Percentiles rank a stretch among this genome's conserved stretches.
Evolutionary conservation across 2,797 vertebrate species (phyloP).

Genomic region (Gallinago stenura): DNA sequence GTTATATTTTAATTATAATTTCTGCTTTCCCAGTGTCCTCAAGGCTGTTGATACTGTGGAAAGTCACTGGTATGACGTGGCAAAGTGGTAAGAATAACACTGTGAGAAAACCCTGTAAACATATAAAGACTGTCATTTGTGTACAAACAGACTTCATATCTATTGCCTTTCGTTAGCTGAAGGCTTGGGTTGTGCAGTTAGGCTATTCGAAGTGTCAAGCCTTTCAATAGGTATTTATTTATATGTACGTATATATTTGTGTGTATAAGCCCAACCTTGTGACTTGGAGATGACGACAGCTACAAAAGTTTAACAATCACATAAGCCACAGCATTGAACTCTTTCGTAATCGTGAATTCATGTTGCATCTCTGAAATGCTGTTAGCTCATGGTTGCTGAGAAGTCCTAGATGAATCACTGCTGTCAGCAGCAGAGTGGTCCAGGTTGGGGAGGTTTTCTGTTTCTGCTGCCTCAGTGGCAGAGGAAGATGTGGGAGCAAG

Average conservation of each 20-base stretch:
- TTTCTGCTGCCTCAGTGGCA: background rate
- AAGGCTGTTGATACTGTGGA: background rate
- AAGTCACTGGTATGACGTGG: background rate
- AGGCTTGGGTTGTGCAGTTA: background rate
- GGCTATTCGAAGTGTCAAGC: background rate
- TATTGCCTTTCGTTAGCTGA: background rate
- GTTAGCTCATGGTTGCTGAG: background rate
- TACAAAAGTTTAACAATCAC: background rate
- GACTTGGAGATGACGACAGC: background rate
- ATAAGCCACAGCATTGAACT: background rate
- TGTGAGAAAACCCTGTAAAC: background rate
- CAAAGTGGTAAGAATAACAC: background rate
- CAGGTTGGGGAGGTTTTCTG: background rate
- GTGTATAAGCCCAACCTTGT: background rate
- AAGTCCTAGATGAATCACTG: background rate
- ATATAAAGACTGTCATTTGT: background rate
- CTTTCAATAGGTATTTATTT: background rate
- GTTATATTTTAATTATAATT: slow-evolving; percentile 18
- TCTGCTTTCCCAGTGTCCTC: background rate
- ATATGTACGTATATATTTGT: fast-evolving
- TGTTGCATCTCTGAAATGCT: background rate
- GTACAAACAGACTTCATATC: background rate
- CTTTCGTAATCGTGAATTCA: background rate
- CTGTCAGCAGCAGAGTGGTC: background rate
- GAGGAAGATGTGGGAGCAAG: background rate